phyloP scores from a whole-genome alignment of 2,888 invertebrate species.

The Lapara coniferarum region DNA sequence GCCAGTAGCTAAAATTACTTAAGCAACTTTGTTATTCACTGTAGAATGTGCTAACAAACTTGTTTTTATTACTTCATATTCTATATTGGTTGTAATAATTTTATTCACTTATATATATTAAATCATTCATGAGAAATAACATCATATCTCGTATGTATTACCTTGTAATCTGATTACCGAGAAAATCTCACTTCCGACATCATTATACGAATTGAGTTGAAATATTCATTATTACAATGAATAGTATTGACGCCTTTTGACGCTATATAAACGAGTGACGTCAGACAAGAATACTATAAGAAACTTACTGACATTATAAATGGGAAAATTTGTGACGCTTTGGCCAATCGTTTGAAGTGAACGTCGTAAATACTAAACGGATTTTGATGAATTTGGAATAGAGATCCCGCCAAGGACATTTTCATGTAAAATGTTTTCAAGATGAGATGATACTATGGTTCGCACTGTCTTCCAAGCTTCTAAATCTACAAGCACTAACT shows the following conservation, averaged over 20 bases:
- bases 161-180: conserved; percentile 17
- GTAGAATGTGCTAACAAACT: no score
- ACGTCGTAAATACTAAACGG: no score
- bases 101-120: not conserved
- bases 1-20: no score
- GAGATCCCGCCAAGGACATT: no score
- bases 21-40: no score
- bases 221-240: conserved; percentile 15
- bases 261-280: not conserved
- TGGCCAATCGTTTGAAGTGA: no score
- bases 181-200: conserved; percentile 19
- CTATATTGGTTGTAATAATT: not conserved
- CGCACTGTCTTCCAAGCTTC: no score
- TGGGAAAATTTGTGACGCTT: not conserved
- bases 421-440: no score
- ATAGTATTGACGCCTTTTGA: conserved; percentile 3
- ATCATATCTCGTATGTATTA: not conserved
- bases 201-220: conserved; percentile 1
- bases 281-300: not conserved
- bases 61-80: conserved; percentile 4
- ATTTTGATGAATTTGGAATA: no score
- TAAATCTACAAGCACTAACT: no score
- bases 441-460: no score
- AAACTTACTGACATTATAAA: not conserved
- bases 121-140: not conserved